A percentile compares a stretch with the other conserved stretches of the same genome.
Conservation (phyloP, 2,888 invertebrate genomes). For the Acholoe squamosa region DNA sequence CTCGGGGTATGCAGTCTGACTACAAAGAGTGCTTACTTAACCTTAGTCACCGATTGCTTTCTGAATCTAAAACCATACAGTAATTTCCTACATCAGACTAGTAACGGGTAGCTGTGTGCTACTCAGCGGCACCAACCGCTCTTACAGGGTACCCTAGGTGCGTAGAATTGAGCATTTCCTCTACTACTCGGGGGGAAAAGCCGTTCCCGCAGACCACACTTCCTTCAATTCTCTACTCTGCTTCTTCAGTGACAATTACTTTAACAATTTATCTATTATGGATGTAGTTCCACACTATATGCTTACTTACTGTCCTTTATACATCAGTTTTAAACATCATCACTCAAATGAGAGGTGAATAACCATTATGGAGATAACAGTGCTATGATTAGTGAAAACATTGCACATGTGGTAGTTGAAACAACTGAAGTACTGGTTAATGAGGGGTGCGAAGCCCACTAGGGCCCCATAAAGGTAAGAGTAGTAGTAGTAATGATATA, state of each 20-base stretch:
- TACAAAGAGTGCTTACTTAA: conserved; percentile 9
- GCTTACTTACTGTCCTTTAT: conserved; percentile 36
- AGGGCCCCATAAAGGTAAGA: neutral
- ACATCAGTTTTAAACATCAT: conserved; percentile 25
- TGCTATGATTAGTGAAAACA: conserved; percentile 53
- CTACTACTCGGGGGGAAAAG: conserved; percentile 32
- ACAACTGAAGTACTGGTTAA: conserved; percentile 20
- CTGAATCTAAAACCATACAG: neutral
- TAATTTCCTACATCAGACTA: neutral
- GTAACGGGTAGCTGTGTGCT: neutral
- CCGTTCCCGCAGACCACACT: neutral
- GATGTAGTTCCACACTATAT: neutral
- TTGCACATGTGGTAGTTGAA: conserved; percentile 48
- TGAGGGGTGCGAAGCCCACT: neutral
- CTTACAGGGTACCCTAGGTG: neutral
- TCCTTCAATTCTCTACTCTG: neutral
- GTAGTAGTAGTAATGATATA: conserved; percentile 29
- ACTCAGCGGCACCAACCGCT: neutral
- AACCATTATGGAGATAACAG: conserved; percentile 17
- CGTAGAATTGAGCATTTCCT: conserved; percentile 58
- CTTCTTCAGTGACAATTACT: neutral
- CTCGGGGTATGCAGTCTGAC: neutral
- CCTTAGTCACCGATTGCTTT: neutral
- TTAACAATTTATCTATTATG: neutral
- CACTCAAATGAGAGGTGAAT: conserved; percentile 35